A percentile compares a stretch with the other conserved stretches of the same genome.
Conservation (phyloP, 2,888 invertebrate species). For the Harpalus rufipes region DNA sequence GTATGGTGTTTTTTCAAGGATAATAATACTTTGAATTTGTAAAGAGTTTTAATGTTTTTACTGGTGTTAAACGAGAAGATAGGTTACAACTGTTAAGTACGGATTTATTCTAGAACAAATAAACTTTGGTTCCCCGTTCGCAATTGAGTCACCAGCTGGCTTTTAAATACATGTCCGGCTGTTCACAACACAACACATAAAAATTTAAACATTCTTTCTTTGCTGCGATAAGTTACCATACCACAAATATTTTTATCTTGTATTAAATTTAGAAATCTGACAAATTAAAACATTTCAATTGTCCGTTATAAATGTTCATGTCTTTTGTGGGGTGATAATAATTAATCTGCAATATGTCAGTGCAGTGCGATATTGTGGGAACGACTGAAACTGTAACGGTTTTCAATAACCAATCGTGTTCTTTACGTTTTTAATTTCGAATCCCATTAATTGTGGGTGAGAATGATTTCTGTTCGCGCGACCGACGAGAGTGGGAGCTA, state of each 20-base stretch:
- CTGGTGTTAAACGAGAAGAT: conserved; percentile 55
- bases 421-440: conserved; percentile 77
- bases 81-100: conserved; percentile 67
- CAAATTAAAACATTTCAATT: not conserved
- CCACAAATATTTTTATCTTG: no score
- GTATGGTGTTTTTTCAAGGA: conserved; percentile 36
- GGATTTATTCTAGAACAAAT: conserved; percentile 67
- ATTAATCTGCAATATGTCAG: conserved; percentile 2
- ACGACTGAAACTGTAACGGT: conserved; percentile 28
- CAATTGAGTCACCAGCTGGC: conserved; percentile 61
- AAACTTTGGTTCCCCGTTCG: conserved; percentile 66
- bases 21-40: conserved; percentile 33
- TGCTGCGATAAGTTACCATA: no score
- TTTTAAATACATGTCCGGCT: conserved; percentile 64
- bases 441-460: conserved; percentile 76
- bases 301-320: not conserved
- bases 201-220: not conserved
- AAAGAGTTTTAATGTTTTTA: conserved; percentile 44
- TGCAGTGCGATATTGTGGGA: not conserved
- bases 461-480: conserved; percentile 71
- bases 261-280: no score
- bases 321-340: not conserved
- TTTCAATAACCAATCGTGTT: conserved; percentile 71
- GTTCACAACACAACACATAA: conserved; percentile 1
- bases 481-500: conserved; percentile 14